Percentiles rank a stretch among this genome's conserved stretches.
Conservation (phyloP, 2,888 invertebrate species). For the Brachyopa scutellaris region DNA sequence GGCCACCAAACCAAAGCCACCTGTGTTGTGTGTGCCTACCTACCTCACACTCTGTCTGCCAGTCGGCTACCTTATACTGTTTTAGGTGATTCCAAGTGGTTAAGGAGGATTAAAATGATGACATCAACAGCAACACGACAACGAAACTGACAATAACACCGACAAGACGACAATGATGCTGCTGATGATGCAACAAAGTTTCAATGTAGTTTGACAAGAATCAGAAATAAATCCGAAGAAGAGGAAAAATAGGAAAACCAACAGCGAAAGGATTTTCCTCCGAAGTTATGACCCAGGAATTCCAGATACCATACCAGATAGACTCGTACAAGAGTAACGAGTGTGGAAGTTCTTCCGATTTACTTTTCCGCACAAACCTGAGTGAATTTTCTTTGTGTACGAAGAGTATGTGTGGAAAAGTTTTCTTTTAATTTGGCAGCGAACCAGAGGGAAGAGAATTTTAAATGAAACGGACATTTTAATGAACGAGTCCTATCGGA, state of each 20-base stretch:
- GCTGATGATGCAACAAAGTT: constrained; percentile 58
- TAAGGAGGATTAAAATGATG: constrained; percentile 54
- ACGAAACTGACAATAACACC: not conserved
- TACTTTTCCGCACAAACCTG: no score
- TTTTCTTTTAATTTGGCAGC: constrained; percentile 67
- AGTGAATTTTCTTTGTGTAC: not conserved
- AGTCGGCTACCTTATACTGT: constrained; percentile 26
- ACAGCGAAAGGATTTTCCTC: constrained; percentile 37
- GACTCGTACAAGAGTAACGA: not conserved
- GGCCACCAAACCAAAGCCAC: constrained; percentile 41
- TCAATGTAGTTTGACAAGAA: constrained; percentile 53
- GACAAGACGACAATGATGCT: not conserved
- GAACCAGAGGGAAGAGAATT: constrained; percentile 41
- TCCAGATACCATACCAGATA: not conserved
- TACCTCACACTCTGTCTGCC: constrained; percentile 13
- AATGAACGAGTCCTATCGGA: not conserved
- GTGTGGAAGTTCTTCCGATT: constrained; percentile 23
- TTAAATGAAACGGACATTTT: constrained; percentile 53
- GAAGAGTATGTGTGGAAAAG: constrained; percentile 22
- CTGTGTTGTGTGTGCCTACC: constrained; percentile 21
- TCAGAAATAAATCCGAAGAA: constrained; percentile 6
- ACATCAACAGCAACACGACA: constrained; percentile 37
- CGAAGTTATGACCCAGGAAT: constrained; percentile 35
- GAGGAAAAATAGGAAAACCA: constrained; percentile 6
- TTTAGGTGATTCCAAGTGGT: constrained; percentile 35